A percentile compares a stretch with the other conserved stretches of the same genome.
Conservation (phyloP, 2,888 invertebrate genomes). For the Diarsia rubi region DNA sequence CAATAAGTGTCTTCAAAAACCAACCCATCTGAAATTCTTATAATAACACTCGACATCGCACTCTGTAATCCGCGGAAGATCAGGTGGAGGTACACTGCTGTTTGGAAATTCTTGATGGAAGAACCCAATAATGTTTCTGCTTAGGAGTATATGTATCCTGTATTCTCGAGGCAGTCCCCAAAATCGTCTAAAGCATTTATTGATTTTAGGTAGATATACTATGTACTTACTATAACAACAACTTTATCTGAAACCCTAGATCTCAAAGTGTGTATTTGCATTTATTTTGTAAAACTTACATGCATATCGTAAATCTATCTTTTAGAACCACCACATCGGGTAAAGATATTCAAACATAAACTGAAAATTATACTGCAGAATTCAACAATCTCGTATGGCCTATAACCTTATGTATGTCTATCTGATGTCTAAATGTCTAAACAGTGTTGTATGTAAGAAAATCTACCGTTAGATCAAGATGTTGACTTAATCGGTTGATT, state of each 20-base stretch:
- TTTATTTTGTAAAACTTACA: constrained; percentile 31
- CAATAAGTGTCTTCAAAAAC: background rate
- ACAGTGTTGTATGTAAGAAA: constrained; percentile 1
- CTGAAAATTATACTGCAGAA: constrained; percentile 35
- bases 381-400: constrained; percentile 42
- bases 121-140: background rate
- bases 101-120: background rate
- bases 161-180: background rate
- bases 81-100: background rate
- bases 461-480: constrained; percentile 41
- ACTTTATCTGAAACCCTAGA: constrained; percentile 20
- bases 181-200: background rate
- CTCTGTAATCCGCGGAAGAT: no score
- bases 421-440: constrained; percentile 56
- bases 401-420: constrained; percentile 44
- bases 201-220: background rate
- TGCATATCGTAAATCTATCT: constrained; percentile 50
- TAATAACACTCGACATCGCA: background rate
- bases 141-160: background rate
- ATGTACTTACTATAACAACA: constrained; percentile 10
- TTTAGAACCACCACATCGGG: constrained; percentile 29
- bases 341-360: constrained; percentile 45
- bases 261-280: constrained; percentile 32
- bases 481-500: constrained; percentile 27
- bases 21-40: background rate